Conservation (phyloP, 2,888 invertebrate genomes). For the Agrotis ipsilon region DNA sequence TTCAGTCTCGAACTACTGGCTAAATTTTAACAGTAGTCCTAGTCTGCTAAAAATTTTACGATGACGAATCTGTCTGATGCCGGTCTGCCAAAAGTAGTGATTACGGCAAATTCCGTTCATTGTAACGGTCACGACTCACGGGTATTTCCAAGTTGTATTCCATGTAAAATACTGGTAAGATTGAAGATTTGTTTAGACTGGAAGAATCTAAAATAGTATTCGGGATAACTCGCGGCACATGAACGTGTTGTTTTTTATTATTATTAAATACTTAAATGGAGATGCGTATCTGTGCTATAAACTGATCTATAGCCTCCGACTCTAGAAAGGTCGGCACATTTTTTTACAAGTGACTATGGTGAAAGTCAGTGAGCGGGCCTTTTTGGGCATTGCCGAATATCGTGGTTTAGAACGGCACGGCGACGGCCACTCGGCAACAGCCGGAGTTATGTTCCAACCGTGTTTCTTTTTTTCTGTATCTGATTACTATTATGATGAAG, state of each 20-base stretch:
- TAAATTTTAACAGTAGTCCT: background rate
- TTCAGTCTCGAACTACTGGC: background rate
- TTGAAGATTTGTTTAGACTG: background rate
- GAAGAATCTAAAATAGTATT: background rate
- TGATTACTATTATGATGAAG: constrained; percentile 13
- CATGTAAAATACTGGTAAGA: background rate
- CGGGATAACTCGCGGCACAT: too few species aligned
- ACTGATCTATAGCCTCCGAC: constrained; percentile 53
- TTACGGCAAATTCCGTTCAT: constrained; percentile 20
- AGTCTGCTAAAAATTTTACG: constrained; percentile 6
- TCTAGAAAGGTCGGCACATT: constrained; percentile 83
- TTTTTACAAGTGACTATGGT: constrained; percentile 82
- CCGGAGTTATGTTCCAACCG: constrained; percentile 13
- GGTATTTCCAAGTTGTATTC: constrained; percentile 1
- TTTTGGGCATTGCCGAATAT: constrained; percentile 85
- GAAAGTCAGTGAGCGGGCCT: constrained; percentile 83
- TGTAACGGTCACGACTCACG: constrained; percentile 15
- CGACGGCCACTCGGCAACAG: constrained; percentile 64
- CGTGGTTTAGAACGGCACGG: constrained; percentile 69
- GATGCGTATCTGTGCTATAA: constrained; percentile 47
- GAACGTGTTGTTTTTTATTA: background rate
- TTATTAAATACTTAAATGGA: constrained; percentile 8
- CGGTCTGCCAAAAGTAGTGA: background rate
- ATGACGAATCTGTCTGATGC: constrained; percentile 9
- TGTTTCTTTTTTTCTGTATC: constrained; percentile 41